A percentile compares a stretch with the other conserved stretches of the same genome.
These are phyloP conservation scores for Verasper variegatus DNA, from an alignment of 2,113 vertebrate genomes.

Conservation along the genomic window DNA sequence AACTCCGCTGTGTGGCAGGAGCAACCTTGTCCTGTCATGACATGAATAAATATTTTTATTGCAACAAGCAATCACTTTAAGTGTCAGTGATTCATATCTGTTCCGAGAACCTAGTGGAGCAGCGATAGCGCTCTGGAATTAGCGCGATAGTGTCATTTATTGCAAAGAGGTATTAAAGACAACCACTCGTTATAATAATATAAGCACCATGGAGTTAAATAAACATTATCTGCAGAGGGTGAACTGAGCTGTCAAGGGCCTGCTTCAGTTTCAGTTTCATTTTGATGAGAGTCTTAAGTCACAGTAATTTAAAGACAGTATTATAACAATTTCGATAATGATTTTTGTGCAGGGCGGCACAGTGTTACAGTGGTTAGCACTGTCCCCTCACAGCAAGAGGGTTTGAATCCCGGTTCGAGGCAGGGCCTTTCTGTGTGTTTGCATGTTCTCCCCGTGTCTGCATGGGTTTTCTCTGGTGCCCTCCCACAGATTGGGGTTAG, in stretches of 20 bases:
- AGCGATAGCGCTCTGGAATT: background rate
- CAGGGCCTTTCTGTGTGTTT: no score
- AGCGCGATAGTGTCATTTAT: conserved; percentile 13
- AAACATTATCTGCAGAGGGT: background rate
- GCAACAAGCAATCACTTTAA: conserved; percentile 32
- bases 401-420: no score
- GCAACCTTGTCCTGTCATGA: conserved; percentile 48
- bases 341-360: background rate
- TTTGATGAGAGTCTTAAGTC: background rate
- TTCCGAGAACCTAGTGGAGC: conserved; percentile 1
- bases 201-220: background rate
- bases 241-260: background rate
- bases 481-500: no score
- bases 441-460: no score
- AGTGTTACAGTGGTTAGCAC: no score
- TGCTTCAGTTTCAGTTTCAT: background rate
- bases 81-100: conserved; percentile 47
- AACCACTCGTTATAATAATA: background rate
- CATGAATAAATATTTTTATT: conserved; percentile 52
- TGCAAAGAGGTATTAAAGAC: background rate
- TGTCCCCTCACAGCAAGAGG: no score
- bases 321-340: background rate
- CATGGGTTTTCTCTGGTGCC: no score
- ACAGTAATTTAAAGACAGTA: no score
- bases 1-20: conserved; percentile 24